A percentile compares a stretch with the other conserved stretches of the same genome.
These are phyloP conservation scores for Hypsibius dujardini DNA, from an alignment of 1,140 invertebrate genomes.

Conservation along the genomic window DNA sequence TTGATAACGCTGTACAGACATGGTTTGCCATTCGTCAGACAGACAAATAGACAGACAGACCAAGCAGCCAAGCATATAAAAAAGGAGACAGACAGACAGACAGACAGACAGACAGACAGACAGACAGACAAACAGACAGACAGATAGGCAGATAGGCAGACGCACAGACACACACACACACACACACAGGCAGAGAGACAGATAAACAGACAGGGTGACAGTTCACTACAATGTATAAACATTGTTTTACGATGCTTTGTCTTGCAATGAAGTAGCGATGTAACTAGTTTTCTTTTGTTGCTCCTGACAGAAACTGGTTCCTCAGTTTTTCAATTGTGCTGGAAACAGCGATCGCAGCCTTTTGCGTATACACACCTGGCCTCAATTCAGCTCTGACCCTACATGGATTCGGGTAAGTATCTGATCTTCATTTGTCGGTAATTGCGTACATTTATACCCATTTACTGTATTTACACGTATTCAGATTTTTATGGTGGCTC, in stretches of 20 bases:
- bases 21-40: not conserved
- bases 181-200: too few species aligned
- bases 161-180: too few species aligned
- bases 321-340: not conserved
- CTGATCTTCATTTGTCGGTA: too few species aligned
- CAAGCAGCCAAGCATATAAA: too few species aligned
- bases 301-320: slow-evolving; percentile 14
- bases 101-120: too few species aligned
- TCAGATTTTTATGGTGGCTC: slow-evolving; percentile 36
- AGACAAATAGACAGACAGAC: too few species aligned
- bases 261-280: not conserved
- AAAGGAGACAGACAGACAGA: too few species aligned
- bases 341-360: not conserved
- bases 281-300: not conserved
- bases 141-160: too few species aligned
- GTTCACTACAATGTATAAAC: not conserved
- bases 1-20: too few species aligned
- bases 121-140: too few species aligned
- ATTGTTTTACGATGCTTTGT: not conserved
- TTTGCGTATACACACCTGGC: not conserved
- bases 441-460: too few species aligned
- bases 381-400: not conserved
- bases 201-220: not conserved
- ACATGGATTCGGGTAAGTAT: slow-evolving; percentile 4
- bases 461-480: not conserved